A percentile compares a stretch with the other conserved stretches of the same genome.
Conservation (phyloP, 2,797 vertebrate genomes). For the Adrianichthys oophorus region DNA sequence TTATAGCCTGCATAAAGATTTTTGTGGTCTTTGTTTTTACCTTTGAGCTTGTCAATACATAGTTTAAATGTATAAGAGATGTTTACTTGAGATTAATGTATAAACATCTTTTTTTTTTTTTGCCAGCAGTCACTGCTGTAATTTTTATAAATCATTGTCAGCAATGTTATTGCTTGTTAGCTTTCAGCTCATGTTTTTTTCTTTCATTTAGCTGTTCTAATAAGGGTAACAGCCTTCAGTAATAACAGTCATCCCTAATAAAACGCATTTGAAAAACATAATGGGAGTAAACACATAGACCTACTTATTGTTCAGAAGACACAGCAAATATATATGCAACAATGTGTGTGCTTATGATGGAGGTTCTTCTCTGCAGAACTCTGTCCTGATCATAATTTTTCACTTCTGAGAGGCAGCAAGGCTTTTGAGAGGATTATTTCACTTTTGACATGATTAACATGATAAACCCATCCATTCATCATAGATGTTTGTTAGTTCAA, state of each 20-base stretch:
- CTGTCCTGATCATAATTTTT: constrained; percentile 1
- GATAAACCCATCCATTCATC: constrained; percentile 16
- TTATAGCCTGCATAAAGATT: too few relatives aligned
- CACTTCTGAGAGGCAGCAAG: neutral
- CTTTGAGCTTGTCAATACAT: too few relatives aligned
- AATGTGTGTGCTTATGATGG: neutral
- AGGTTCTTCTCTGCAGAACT: constrained; percentile 3
- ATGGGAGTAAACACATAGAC: neutral
- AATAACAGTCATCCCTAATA: constrained; percentile 7
- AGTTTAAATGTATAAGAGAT: neutral
- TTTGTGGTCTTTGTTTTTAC: too few relatives aligned
- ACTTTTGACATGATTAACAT: constrained; percentile 17
- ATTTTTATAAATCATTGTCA: constrained; percentile 3
- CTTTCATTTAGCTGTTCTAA: constrained; percentile 51
- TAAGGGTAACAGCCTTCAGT: constrained; percentile 32
- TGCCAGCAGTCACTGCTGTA: constrained; percentile 29
- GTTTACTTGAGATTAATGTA: constrained; percentile 37
- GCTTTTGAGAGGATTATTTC: neutral
- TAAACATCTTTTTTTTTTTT: constrained; percentile 49
- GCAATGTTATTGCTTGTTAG: constrained; percentile 53
- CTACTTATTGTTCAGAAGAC: neutral
- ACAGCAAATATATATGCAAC: neutral
- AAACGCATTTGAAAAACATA: constrained; percentile 22
- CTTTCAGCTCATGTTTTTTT: constrained; percentile 41
- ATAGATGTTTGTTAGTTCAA: constrained; percentile 5